These are phyloP conservation scores for Gambusia affinis DNA, from an alignment of 2,113 vertebrate species.

Conservation along the genomic window DNA sequence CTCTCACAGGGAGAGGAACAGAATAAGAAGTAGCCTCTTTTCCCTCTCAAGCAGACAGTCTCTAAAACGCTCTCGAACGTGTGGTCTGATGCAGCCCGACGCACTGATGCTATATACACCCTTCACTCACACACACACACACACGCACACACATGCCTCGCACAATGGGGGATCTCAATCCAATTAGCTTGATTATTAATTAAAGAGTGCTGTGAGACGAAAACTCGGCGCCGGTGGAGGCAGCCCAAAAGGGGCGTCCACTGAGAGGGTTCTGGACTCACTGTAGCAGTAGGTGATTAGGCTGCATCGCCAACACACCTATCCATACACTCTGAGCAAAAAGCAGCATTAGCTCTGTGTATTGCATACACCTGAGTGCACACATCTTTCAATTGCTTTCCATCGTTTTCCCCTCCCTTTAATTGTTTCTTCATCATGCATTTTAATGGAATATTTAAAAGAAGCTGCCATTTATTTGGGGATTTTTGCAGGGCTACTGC, in stretches of 20 bases:
- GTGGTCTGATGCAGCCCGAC: conserved; percentile 36
- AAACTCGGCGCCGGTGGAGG: conserved; percentile 55
- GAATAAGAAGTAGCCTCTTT: conserved; percentile 43
- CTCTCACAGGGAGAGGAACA: conserved; percentile 49
- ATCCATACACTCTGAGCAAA: conserved; percentile 6
- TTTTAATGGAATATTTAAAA: conserved; percentile 13
- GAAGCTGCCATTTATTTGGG: background rate
- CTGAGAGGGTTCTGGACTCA: conserved; percentile 64
- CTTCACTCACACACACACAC: conserved; percentile 14
- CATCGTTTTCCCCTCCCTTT: background rate
- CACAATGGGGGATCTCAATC: conserved; percentile 70
- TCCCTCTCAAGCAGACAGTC: conserved; percentile 14
- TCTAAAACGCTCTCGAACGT: conserved; percentile 23
- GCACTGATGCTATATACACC: conserved; percentile 40
- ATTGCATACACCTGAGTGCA: conserved; percentile 13
- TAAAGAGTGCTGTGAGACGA: conserved; percentile 73
- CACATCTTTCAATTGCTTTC: conserved; percentile 4
- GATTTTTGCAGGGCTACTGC: background rate
- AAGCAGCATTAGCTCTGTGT: conserved; percentile 1
- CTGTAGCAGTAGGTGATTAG: conserved; percentile 68
- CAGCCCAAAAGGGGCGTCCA: conserved; percentile 65
- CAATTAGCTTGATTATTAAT: conserved; percentile 82
- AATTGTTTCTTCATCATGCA: conserved; percentile 8
- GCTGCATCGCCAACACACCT: conserved; percentile 44
- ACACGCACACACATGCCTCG: conserved; percentile 24